A percentile compares a stretch with the other conserved stretches of the same genome.
These are phyloP conservation scores for Motacilla tschutschensis DNA, from an alignment of 2,113 vertebrate genomes.

Conservation along the genomic window DNA sequence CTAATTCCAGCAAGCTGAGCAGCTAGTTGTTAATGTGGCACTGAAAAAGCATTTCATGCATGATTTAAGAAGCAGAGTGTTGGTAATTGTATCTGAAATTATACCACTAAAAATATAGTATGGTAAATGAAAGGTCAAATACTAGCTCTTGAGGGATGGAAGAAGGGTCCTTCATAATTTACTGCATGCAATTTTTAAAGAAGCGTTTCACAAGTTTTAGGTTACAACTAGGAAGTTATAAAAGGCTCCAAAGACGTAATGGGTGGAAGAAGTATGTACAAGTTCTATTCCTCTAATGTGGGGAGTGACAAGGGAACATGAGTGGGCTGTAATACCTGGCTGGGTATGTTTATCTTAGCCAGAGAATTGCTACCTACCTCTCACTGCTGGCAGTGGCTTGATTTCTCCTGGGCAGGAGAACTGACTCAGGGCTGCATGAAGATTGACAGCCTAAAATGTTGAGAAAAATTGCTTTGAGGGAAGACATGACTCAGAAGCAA, in stretches of 20 bases:
- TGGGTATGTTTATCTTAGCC: neutral
- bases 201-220: neutral
- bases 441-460: neutral
- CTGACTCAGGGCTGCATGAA: neutral
- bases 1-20: conserved; percentile 17
- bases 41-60: conserved; percentile 19
- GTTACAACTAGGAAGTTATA: neutral
- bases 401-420: neutral
- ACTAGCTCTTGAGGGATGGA: neutral
- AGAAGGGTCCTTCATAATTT: neutral
- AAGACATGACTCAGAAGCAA: neutral
- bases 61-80: neutral
- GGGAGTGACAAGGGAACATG: neutral
- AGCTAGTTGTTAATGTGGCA: conserved; percentile 22
- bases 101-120: neutral
- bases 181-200: neutral
- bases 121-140: conserved; percentile 3
- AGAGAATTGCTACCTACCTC: neutral
- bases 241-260: neutral
- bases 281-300: neutral
- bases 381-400: neutral
- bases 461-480: conserved; percentile 5
- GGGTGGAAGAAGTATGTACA: neutral
- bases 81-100: conserved; percentile 30
- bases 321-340: conserved; percentile 10